Evolutionary conservation across 2,113 vertebrate species (phyloP), one percentile per base, ranked within the genome.

Genomic region (Callipepla californica): DNA sequence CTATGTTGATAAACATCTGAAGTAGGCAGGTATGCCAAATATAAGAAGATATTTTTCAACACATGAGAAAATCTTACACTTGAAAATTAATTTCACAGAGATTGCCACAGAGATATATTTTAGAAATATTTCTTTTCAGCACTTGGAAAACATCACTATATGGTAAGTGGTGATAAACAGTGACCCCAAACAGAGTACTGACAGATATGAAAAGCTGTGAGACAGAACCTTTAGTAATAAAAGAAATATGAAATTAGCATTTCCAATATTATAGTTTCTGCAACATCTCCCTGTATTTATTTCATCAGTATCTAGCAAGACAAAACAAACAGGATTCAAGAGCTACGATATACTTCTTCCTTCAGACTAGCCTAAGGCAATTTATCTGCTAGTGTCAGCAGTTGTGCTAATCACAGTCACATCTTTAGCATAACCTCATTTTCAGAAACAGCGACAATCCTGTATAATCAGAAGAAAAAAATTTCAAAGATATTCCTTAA

Each of bases 261-360:
- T 93, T 90, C 87, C 66, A 79, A 23, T 68, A 65, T n/a, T 77
- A 11, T 61, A 50, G 85, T 72, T 80, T 48, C 53, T 89, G 16
- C 69, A 84, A 32, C 21, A 58, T 42, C 58, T 72, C 22, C 50
- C 53, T 76, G 48, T 76, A 65, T 91, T 89, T 92, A 87, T 78
- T 93, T 87, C 36, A 81, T 66, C 8, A 74, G 25, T 74, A 80
- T 9, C 23, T 48, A 84, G 30, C 58, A 87, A 67, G 53, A 86
- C 36, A 92, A 95, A 88, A 72, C 66, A 94, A 94, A 92, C 57
- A 92, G 44, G 38, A 93, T 44, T 84, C 34, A 36, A 86, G 66
- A 61, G 36, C 40, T 75, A 23, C 36, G 77, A 92, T 81, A 59
- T 65, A 89, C 48, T 59, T 88, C 65, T 62, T 81, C 80, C 74